Evolutionary conservation across 2,113 vertebrate genomes (phyloP).

Genomic region (Neogobius melanostomus): DNA sequence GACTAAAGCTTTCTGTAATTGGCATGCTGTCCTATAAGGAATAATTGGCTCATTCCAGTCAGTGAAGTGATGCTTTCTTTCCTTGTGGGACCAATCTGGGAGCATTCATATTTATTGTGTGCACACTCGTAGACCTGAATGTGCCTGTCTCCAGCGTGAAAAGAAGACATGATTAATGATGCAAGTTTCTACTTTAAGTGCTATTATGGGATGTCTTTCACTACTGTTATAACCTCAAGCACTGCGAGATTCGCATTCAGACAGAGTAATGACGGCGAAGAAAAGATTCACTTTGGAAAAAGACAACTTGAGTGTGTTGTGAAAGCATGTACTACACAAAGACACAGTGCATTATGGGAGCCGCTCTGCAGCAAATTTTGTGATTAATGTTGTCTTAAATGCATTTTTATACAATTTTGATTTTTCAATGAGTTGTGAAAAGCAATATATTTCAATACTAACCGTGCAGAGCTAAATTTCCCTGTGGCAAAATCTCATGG

Average conservation of each 20-base stretch:
- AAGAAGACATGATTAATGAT: constrained; percentile 88
- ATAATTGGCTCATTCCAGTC: constrained; percentile 92
- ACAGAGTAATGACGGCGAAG: constrained; percentile 25
- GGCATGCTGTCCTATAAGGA: constrained; percentile 83
- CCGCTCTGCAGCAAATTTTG: background rate
- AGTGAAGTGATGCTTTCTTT: constrained; percentile 86
- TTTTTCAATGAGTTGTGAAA: background rate
- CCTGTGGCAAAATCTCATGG: constrained; percentile 16
- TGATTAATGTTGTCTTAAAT: background rate
- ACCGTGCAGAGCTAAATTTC: background rate
- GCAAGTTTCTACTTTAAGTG: constrained; percentile 75
- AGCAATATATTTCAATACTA: background rate
- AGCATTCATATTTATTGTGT: constrained; percentile 87
- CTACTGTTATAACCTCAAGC: constrained; percentile 51
- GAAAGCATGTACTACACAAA: constrained; percentile 32
- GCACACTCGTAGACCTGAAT: constrained; percentile 86
- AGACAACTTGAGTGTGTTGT: constrained; percentile 32
- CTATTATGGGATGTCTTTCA: constrained; percentile 71
- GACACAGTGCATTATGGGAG: constrained; percentile 2
- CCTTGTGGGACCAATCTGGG: constrained; percentile 88
- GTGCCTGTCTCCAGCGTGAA: constrained; percentile 83
- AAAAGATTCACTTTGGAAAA: constrained; percentile 38
- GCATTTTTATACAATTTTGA: background rate
- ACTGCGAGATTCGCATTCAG: constrained; percentile 54
- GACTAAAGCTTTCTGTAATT: constrained; percentile 83